Conservation (phyloP, 1,140 invertebrate genomes). For the Euborellia annulipes region DNA sequence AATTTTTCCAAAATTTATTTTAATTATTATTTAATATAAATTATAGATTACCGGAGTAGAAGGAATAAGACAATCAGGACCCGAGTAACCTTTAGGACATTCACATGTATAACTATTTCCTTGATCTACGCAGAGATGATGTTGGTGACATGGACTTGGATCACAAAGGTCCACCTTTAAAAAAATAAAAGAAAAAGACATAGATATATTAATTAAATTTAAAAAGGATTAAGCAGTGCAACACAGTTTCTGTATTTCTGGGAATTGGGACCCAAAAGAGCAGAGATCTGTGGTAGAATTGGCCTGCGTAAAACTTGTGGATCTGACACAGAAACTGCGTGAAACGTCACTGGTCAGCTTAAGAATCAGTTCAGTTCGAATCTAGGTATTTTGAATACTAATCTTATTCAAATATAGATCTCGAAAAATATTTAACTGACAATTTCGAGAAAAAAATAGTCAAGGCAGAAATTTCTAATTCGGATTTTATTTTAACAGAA, state of each 20-base stretch:
- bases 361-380: too few relatives aligned
- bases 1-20: too few relatives aligned
- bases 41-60: conserved; percentile 30
- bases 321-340: too few relatives aligned
- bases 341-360: too few relatives aligned
- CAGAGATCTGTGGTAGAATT: too few relatives aligned
- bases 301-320: too few relatives aligned
- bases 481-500: neutral
- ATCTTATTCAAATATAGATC: too few relatives aligned
- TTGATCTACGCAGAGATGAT: conserved; percentile 44
- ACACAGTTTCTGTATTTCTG: too few relatives aligned
- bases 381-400: too few relatives aligned
- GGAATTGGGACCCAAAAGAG: too few relatives aligned
- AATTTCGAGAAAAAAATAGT: conserved; percentile 25
- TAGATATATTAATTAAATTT: neutral
- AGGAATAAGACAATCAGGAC: conserved; percentile 38
- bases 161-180: conserved; percentile 51
- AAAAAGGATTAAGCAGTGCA: neutral
- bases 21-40: neutral
- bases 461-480: neutral
- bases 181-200: conserved; percentile 3
- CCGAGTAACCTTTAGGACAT: conserved; percentile 50
- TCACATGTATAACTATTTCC: conserved; percentile 56
- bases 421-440: too few relatives aligned
- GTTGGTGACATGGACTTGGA: conserved; percentile 47